Conservation (phyloP, 2,113 vertebrate genomes). For the Bufo bufo region DNA sequence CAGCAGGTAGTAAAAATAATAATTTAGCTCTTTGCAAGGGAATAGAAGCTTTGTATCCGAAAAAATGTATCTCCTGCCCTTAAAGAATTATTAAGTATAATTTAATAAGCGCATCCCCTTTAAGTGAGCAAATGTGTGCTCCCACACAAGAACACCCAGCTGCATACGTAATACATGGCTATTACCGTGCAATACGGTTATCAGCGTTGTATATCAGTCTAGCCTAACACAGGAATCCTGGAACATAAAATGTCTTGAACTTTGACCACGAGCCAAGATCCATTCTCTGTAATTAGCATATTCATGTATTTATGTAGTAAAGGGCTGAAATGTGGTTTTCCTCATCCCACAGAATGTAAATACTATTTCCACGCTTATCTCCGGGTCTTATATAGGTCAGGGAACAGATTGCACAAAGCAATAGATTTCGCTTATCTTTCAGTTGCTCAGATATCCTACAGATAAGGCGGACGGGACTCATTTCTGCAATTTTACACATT, state of each 20-base stretch:
- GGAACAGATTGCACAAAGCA: not conserved
- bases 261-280: slow-evolving; percentile 13
- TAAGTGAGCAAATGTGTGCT: not conserved
- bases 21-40: not conserved
- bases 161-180: not conserved
- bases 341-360: slow-evolving; percentile 34
- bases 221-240: not conserved
- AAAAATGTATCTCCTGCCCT: no score
- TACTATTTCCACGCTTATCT: slow-evolving; percentile 14
- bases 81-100: no score
- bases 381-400: slow-evolving; percentile 19
- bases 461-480: not conserved
- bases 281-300: not conserved
- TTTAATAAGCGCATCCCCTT: no score
- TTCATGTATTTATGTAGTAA: not conserved
- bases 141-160: not conserved
- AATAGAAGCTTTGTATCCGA: not conserved
- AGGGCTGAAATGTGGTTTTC: slow-evolving; percentile 4
- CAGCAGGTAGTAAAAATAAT: not conserved
- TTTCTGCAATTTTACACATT: not conserved
- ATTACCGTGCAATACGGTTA: not conserved
- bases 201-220: not conserved
- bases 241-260: slow-evolving; percentile 9
- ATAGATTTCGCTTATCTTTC: slow-evolving; percentile 3
- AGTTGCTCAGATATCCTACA: not conserved